Base-by-base conservation (phyloP, 2,113 vertebrate species). In the Rhinogobius similis region DNA sequence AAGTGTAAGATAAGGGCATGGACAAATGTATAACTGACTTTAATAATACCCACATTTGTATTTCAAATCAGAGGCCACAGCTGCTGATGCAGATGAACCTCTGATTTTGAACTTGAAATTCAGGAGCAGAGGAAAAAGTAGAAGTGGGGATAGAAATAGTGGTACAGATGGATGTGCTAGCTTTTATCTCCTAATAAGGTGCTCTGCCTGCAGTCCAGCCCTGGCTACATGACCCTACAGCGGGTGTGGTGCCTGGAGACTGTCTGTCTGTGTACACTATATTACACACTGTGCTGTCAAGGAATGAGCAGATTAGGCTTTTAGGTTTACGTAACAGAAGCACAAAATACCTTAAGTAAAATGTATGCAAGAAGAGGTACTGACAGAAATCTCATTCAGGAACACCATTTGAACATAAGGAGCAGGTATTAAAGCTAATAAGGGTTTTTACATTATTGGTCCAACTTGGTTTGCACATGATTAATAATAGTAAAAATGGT, bases 151-250 rank as follows among this genome's bases (percentile, higher is more conserved):
- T 24, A 5, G 43, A 10, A 39, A 10, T 9, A 36, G 76, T 43
- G 32, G 24, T 65, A 48, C 65, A 61, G 73, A 73, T 67, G 52
- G 36, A 75, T 72, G 61, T 78, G 74, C 68, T 78, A 75, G 72
- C 73, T 88, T 89, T 88, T 64, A 82, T 90, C 76, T 90, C 92
- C 92, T 86, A 92, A 93, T 92, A 93, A 90, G 92, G 92, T 76
- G 82, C 63, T 84, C 65, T 85, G 85, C 74, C 62, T 76, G 78
- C 56, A 88, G 87, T 82, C 58, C 71, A 72, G 82, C 77, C 85
- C 78, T 79, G 56, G 72, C 73, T 65, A 55, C 78, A 83, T 86
- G 87, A 90, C 90, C 88, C 53, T 82, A 46, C 56, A 77, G 67
- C 50, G 88, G 87, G 84, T 86, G 89, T 84, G 85, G 87, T 81